phyloP scores from a whole-genome alignment of 2,888 invertebrate genomes.

The Imbricaverruca yamaguchii region DNA sequence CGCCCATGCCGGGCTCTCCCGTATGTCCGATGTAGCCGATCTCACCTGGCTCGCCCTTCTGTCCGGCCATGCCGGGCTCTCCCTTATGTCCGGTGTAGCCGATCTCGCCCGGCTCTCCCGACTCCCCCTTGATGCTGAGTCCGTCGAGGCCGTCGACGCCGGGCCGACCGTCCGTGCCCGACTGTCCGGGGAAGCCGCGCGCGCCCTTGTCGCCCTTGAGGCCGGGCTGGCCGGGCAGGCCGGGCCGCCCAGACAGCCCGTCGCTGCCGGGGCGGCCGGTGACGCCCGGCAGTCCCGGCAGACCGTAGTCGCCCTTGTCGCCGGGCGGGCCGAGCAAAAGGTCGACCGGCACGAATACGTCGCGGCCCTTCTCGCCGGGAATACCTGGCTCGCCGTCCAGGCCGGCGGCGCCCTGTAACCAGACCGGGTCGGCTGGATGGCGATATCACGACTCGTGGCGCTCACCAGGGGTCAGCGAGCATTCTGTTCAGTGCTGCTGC shows the following conservation, averaged over 20 bases:
- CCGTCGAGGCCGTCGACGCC: conserved; percentile 30
- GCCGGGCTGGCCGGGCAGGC: conserved; percentile 33
- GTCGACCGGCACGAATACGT: not conserved
- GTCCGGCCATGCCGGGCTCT: conserved; percentile 52
- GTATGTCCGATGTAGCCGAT: not conserved
- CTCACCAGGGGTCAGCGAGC: no score
- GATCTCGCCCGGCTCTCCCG: not conserved
- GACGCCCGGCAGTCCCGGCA: conserved; percentile 51
- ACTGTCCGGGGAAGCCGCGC: conserved; percentile 32
- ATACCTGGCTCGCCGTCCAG: conserved; percentile 31
- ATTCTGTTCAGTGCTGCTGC: no score
- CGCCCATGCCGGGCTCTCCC: conserved; percentile 47
- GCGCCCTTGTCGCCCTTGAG: conserved; percentile 33
- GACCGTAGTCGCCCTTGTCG: conserved; percentile 53
- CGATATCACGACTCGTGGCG: no score
- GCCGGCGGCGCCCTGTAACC: conserved; percentile 54
- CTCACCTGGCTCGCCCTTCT: conserved; percentile 27
- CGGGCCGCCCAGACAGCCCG: conserved; percentile 28
- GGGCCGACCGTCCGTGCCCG: conserved; percentile 27
- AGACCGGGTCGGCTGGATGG: not conserved
- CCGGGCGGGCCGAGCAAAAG: conserved; percentile 23
- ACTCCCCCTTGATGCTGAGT: conserved; percentile 32
- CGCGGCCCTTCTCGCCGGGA: conserved; percentile 7
- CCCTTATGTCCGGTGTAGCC: not conserved
- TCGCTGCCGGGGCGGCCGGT: conserved; percentile 22